Evolutionary conservation across 2,113 vertebrate species (phyloP), one percentile per base, ranked within the genome.

Genomic region (Gyps fulvus): DNA sequence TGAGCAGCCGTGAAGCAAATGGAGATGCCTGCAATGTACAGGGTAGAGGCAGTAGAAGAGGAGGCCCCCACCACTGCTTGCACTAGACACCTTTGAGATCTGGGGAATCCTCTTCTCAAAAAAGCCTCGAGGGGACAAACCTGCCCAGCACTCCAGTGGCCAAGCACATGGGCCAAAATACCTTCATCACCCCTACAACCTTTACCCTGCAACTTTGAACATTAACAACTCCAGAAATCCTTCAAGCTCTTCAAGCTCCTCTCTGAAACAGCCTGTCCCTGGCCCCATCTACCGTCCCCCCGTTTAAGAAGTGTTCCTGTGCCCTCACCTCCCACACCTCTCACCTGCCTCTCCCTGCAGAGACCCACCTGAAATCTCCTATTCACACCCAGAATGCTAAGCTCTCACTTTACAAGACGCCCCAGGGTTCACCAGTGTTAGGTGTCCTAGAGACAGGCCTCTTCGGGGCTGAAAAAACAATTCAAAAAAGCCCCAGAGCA

Each of bases 1-100:
- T 0, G 3, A 79, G 18, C 38, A 45, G 62, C 31, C 1, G 0
- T 27, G 32, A 87, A 80, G 54, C 13, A 59, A 84, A 66, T 16
- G 31, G 62, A 91, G 62, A 62, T 62, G 47, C 34, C 38, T 16
- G 10, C 80, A 93, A 72, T 3, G 34, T 31, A 71, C 47, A 71
- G 23, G 85, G 65, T 77, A 90, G 34, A 77, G 38, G 55, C 38
- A 43, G 17, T 7, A 80, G 20, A 69, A 42, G 55, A 47, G 32
- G 16, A 7, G 16, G 21, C 6, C 21, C 7, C 34, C 45, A 29
- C 16, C 67, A 32, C 45, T 58, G 55, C 29, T 62, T 82, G 49
- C 5, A 32, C 34, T 57, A 14, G 82, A 81, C 23, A 52, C 54
- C 61, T 87, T 29, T 50, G 36, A 77, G 62, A 79, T 25, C 21